Evolutionary conservation across 2,797 vertebrate genomes (phyloP), one percentile per base, ranked within the genome.

Genomic region (Leptatherina wallacei): DNA sequence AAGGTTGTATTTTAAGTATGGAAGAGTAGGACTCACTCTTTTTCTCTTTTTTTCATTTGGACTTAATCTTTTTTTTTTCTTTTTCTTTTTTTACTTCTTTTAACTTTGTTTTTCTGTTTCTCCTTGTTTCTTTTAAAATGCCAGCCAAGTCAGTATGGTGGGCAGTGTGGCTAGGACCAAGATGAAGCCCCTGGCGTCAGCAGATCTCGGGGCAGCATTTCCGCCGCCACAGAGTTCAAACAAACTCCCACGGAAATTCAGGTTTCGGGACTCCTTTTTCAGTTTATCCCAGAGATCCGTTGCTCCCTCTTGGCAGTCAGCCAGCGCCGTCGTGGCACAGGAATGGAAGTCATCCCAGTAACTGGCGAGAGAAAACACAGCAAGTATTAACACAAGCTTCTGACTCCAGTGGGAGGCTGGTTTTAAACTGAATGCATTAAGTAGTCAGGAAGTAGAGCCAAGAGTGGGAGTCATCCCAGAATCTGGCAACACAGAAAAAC

Each of bases 261-360:
- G 94, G 90, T 95, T 97, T 94, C 96, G 96, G 85, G 97, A 98
- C 81, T 98, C 96, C 92, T 95, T 96, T 93, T 97, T 99, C 91
- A 99, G 94, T 93, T 98, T 98, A 93, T 98, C 98, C 98, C 98
- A 99, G 77, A 98, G 94, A 85, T 98, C 97, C 86, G 96, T 95
- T 71, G 97, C 96, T 89, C 97, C 97, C 92, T 98, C 97, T 90
- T 98, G 97, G 94, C 98, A 99, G 95, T 98, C 97, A 65, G 97
- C 96, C 88, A 99, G 95, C 78, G 97, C 97, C 71, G 96, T 96
- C 84, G 96, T 95, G 84, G 97, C 97, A 81, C 97, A 99, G 84
- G 95, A 95, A 91, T 99, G 97, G 95, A 99, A 99, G 87, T 98
- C 94, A 84, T 99, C 96, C 97, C 98, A 98, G 94, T 98, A 98